Evolutionary conservation across 64 coral and sea anemone species (phyloP).

Genomic region (Porites australiensis): DNA sequence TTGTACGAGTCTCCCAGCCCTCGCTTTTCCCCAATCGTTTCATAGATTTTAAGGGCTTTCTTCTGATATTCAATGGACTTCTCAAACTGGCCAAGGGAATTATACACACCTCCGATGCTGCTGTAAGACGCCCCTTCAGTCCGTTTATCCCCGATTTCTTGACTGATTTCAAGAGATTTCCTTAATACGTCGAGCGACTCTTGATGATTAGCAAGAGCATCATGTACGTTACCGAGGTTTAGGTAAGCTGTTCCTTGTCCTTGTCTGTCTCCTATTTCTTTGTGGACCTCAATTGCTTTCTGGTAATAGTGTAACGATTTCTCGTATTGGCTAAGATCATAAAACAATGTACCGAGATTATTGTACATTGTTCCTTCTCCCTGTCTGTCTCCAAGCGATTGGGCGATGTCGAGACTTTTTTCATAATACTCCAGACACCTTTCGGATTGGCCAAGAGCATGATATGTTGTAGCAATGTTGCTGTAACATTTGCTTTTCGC

Average conservation of each 20-base stretch:
- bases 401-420: slow-evolving; percentile 18
- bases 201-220: slow-evolving; percentile 1
- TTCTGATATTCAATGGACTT: slow-evolving; percentile 11
- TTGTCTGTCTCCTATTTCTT: slow-evolving; percentile 33
- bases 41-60: slow-evolving; percentile 32
- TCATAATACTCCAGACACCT: slow-evolving; percentile 33
- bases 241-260: neutral
- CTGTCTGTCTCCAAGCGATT: neutral
- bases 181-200: slow-evolving; percentile 3
- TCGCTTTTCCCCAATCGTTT: slow-evolving; percentile 6
- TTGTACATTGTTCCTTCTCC: slow-evolving; percentile 23
- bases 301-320: slow-evolving; percentile 1
- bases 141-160: slow-evolving; percentile 22
- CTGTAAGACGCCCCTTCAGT: slow-evolving; percentile 25
- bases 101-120: slow-evolving; percentile 47
- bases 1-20: slow-evolving; percentile 43
- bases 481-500: slow-evolving; percentile 1
- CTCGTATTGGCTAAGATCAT: slow-evolving; percentile 11
- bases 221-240: slow-evolving; percentile 10
- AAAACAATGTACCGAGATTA: slow-evolving; percentile 42
- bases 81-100: slow-evolving; percentile 9
- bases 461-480: neutral
- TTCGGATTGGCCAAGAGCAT: slow-evolving; percentile 18
- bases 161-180: slow-evolving; percentile 20
- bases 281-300: slow-evolving; percentile 9